Evolutionary conservation across 2,888 invertebrate species (phyloP).

Genomic region (Eupithecia dodoneata): DNA sequence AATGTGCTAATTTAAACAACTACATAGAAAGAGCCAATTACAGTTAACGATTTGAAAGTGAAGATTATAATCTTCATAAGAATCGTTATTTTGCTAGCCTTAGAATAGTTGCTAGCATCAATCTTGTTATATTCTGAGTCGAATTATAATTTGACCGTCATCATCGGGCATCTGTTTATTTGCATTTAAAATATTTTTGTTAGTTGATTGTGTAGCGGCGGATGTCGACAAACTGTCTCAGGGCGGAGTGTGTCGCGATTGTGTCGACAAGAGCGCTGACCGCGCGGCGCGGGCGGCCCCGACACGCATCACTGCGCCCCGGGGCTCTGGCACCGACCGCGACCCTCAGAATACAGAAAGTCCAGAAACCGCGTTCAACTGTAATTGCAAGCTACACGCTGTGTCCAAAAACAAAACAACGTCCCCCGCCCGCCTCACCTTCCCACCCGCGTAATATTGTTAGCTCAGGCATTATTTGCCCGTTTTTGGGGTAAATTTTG

Average conservation of each 20-base stretch:
- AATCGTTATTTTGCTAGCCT: neutral
- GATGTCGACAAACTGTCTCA: neutral
- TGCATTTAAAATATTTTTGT: neutral
- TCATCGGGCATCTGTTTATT: neutral
- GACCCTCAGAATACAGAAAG: no score
- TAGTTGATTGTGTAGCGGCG: neutral
- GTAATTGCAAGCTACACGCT: no score
- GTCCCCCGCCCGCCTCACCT: no score
- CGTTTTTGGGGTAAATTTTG: no score
- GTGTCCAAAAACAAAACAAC: no score
- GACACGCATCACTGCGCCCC: neutral
- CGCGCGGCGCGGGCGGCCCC: neutral
- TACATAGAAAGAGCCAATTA: no score
- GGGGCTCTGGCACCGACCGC: neutral
- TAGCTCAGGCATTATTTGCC: no score
- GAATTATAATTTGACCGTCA: neutral
- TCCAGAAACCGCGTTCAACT: no score
- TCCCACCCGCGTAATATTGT: no score
- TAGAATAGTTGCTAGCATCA: no score
- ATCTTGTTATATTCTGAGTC: neutral
- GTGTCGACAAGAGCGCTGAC: neutral
- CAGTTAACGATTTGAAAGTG: neutral
- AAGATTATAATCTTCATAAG: neutral
- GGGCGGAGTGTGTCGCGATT: neutral
- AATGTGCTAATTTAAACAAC: no score